Evolutionary conservation across 2,113 vertebrate genomes (phyloP).

Genomic region (Holacanthus passer): DNA sequence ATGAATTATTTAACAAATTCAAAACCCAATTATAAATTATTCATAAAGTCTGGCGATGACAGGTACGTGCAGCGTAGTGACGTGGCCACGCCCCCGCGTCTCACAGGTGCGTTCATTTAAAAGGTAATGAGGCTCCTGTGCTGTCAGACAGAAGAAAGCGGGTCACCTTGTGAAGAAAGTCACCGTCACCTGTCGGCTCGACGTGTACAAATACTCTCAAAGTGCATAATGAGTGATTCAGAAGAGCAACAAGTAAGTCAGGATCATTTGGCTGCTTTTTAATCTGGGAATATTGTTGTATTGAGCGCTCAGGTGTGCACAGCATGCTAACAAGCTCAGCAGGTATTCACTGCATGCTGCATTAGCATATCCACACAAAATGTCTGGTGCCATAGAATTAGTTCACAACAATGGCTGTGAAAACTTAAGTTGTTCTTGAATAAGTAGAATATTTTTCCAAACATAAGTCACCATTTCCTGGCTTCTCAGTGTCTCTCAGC

Average conservation of each 20-base stretch:
- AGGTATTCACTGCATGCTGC: not conserved
- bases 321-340: not conserved
- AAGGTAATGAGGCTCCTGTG: constrained; percentile 53
- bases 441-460: not conserved
- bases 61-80: constrained; percentile 19
- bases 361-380: not conserved
- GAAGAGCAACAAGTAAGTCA: constrained; percentile 78
- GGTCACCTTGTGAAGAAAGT: constrained; percentile 29
- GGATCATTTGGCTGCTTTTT: not conserved
- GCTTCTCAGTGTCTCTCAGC: not conserved
- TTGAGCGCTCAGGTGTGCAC: too few relatives aligned
- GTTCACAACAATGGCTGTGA: not conserved
- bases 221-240: constrained; percentile 75
- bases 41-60: not conserved
- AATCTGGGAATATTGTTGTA: not conserved
- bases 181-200: constrained; percentile 9
- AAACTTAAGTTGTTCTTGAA: not conserved
- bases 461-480: not conserved
- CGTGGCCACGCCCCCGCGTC: constrained; percentile 27
- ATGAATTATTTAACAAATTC: not conserved
- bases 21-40: not conserved
- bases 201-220: not conserved
- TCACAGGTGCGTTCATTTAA: constrained; percentile 80
- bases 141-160: constrained; percentile 16
- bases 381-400: not conserved